Evolutionary conservation across 1,140 invertebrate genomes (phyloP), one percentile per base, ranked within the genome.

Genomic region (Pentalonia nigronervosa): DNA sequence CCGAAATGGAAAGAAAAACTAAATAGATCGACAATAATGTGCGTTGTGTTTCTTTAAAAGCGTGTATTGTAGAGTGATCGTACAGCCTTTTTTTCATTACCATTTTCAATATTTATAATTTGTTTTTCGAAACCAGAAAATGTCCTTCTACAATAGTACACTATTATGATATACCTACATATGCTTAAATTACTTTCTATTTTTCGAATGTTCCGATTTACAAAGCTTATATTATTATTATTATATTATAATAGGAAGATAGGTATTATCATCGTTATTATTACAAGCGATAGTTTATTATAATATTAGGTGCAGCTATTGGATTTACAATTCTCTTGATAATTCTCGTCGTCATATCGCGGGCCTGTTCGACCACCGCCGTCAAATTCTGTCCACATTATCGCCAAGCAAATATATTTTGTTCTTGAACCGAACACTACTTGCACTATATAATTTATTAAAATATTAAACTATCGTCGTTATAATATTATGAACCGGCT

Each of bases 131-230:
- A 76, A 47, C 45, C 25, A 86, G 84, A 47, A 86, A 86, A 76
- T 76, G 60, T 76, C 60, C n/a, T 76, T 76, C 60, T n/a, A 76
- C n/a, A 76, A 76, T 76, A 67, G 30, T 34, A 76, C 7, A 76
- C 25, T 25, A 60, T 30, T 2, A 76, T 76, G 17, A n/a, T 4
- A 76, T n/a, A 76, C 60, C 30, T 30, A 50, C 11, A 17, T 17
- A 50, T 67, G 60, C 25, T 67, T n/a, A 25, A n/a, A 76, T 76
- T 48, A 86, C 41, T 86, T 86, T 86, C 84, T 86, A 86, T 47
- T 86, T 30, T 4, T 47, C 84, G 23, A 86, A 86, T 86, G 36
- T 86, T 86, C 25, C 83, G 41, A 84, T 84, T 84, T 25, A 41
- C 41, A 25, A 45, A 21, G 23, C 30, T n/a, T 76, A 17, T 34